Evolutionary conservation across 2,113 vertebrate species (phyloP), one percentile per base, ranked within the genome.

Genomic region (Chaetodon auriga): DNA sequence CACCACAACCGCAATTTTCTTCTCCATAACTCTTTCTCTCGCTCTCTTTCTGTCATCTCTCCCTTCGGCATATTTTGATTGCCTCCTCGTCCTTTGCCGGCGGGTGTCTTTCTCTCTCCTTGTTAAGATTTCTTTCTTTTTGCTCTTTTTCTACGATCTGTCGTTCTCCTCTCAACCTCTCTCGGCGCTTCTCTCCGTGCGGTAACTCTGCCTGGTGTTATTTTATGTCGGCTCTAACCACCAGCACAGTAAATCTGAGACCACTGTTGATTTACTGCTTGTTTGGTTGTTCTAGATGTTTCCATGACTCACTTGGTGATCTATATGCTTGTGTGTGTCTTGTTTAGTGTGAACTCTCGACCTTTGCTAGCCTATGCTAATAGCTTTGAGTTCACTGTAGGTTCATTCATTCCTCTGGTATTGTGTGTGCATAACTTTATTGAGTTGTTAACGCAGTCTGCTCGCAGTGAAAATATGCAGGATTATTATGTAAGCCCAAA

Each of bases 1-100:
- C 35, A 87, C 86, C 82, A 78, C 87, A 92, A 87, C 87, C 62
- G 45, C 85, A 92, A 35, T 92, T 88, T 89, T 91, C 66, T 60
- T 89, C 83, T 64, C 76, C 81, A 86, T 87, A 86, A 90, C 76
- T 93, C 82, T 80, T 74, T 71, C 68, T 70, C 79, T 76, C 14
- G 55, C 77, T 75, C 72, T 81, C 70, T 70, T 25, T 78, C 87
- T 89, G 84, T 88, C 87, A 73, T 82, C 75, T 76, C 75, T 84
- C 82, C 58, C 68, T 25, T 57, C 87, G 82, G 78, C 65, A 45
- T 80, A 80, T 89, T 86, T 84, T 60, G 69, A 90, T 89, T 87
- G 88, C 80, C 83, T 30, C 82, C 58, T 68, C 46, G 4, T 81
- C 62, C 16, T 75, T 75, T 63, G 55, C 82, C 75, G 5, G 21